A percentile compares a stretch with the other conserved stretches of the same genome.
These are phyloP conservation scores for Troides oblongomaculatus DNA, from an alignment of 2,888 invertebrate genomes.

Conservation along the genomic window DNA sequence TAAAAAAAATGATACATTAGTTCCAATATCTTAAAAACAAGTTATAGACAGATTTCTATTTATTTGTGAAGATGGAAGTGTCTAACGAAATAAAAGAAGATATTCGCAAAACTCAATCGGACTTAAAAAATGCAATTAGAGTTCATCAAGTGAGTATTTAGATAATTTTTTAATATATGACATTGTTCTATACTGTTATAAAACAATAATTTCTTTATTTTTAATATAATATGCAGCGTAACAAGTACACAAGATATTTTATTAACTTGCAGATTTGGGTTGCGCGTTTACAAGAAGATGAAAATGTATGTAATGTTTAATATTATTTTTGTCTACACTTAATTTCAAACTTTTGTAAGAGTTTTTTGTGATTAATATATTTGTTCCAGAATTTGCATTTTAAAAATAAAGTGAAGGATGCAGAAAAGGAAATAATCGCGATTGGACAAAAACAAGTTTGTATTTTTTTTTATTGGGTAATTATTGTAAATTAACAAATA, in stretches of 20 bases:
- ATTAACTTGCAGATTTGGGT: constrained; percentile 74
- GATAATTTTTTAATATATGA: constrained; percentile 1
- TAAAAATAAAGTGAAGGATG: constrained; percentile 78
- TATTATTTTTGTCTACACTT: constrained; percentile 16
- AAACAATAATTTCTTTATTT: constrained; percentile 6
- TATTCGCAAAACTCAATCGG: constrained; percentile 80
- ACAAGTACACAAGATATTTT: constrained; percentile 23
- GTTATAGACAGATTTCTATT: constrained; percentile 13
- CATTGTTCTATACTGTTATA: constrained; percentile 30
- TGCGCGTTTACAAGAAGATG: constrained; percentile 77
- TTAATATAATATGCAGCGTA: constrained; percentile 4
- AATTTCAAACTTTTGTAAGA: constrained; percentile 1
- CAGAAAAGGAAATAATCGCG: constrained; percentile 79
- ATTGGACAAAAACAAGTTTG: constrained; percentile 82
- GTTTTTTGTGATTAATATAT: constrained; percentile 22
- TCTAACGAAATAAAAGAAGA: constrained; percentile 82
- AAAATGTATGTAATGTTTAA: constrained; percentile 65
- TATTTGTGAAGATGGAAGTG: constrained; percentile 73
- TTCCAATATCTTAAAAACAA: constrained; percentile 2
- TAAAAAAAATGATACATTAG: background rate
- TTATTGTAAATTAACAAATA: background rate
- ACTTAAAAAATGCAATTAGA: constrained; percentile 82
- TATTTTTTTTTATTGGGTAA: constrained; percentile 1
- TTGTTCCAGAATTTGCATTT: constrained; percentile 74
- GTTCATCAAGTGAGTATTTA: constrained; percentile 79